Conservation (phyloP, 2,113 vertebrate species). For the Thryonomys swinderianus region DNA sequence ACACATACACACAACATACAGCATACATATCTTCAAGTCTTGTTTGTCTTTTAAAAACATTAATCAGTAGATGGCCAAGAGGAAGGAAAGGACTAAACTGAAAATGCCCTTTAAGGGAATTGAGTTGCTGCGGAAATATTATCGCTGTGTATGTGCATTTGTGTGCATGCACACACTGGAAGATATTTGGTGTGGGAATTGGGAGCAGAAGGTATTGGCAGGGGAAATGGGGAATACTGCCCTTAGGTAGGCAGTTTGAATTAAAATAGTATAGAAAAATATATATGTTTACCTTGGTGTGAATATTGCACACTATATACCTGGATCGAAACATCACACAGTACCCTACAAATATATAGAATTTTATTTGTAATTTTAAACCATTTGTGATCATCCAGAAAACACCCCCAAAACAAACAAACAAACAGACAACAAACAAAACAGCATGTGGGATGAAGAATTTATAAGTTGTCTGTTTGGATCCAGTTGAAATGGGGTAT, state of each 20-base stretch:
- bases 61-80: neutral
- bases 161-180: neutral
- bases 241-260: neutral
- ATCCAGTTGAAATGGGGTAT: neutral
- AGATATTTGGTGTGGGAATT: neutral
- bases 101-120: neutral
- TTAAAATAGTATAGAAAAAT: neutral
- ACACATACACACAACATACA: too few relatives aligned
- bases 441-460: neutral
- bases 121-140: slow-evolving; percentile 13
- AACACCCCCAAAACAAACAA: neutral
- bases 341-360: neutral
- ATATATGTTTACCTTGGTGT: neutral
- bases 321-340: neutral
- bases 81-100: neutral
- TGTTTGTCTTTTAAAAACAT: slow-evolving; percentile 46
- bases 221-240: neutral
- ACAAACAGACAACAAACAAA: neutral
- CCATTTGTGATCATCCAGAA: neutral
- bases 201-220: neutral
- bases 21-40: neutral
- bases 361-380: neutral
- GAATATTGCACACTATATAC: neutral
- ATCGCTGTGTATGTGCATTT: neutral
- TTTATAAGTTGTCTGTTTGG: neutral